Percentiles rank a stretch among this genome's conserved stretches.
Evolutionary conservation across 2,797 vertebrate genomes (phyloP).

Genomic region (Centroberyx gerrardi): DNA sequence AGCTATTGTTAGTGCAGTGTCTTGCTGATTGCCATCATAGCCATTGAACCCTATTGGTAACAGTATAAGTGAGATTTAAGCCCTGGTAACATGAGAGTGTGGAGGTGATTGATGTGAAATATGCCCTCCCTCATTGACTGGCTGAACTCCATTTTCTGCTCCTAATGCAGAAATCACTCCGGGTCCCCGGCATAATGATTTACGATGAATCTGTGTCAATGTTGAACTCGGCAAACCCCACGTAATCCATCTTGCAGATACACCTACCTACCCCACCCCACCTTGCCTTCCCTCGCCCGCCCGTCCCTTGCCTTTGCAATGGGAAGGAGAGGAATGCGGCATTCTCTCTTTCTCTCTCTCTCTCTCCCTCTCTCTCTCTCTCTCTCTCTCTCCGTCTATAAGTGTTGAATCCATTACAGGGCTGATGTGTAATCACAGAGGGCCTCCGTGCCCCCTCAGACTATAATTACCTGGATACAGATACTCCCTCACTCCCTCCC

Average conservation of each 20-base stretch:
- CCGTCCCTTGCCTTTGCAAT: conserved; percentile 62
- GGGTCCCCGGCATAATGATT: conserved; percentile 91
- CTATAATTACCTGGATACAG: conserved; percentile 88
- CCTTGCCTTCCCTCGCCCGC: conserved; percentile 63
- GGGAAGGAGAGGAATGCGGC: conserved; percentile 76
- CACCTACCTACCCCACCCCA: conserved; percentile 81
- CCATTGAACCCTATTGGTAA: conserved; percentile 84
- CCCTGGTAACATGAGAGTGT: conserved; percentile 82
- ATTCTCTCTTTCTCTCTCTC: conserved; percentile 49
- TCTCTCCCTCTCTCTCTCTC: conserved; percentile 2
- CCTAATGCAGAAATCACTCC: conserved; percentile 91
- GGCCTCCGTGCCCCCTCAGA: conserved; percentile 85
- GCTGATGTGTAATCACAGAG: conserved; percentile 90
- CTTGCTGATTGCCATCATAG: conserved; percentile 85
- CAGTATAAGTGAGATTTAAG: conserved; percentile 85
- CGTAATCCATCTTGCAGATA: conserved; percentile 91
- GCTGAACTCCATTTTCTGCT: conserved; percentile 91
- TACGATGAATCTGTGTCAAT: conserved; percentile 93
- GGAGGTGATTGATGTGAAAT: conserved; percentile 90
- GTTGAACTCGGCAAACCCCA: conserved; percentile 89
- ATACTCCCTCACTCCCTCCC: conserved; percentile 82
- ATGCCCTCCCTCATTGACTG: conserved; percentile 91
- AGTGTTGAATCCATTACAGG: conserved; percentile 90
- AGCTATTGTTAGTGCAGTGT: conserved; percentile 78
- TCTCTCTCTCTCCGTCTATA: conserved; percentile 76